These are phyloP conservation scores for Percopsis omiscomaycus DNA, from an alignment of 2,797 vertebrate genomes.

Conservation along the genomic window DNA sequence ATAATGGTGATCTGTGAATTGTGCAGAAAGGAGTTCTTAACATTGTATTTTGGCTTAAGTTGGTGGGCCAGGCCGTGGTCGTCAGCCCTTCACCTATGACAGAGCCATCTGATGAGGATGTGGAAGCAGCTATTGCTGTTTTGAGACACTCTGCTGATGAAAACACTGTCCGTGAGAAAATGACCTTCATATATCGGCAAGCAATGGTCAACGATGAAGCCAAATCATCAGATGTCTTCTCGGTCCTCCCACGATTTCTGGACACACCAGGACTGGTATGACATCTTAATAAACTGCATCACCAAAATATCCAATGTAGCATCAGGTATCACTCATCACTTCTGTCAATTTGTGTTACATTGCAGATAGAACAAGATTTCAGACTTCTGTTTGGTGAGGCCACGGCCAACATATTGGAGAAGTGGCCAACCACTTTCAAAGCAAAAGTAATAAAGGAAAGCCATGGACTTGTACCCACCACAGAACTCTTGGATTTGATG, in stretches of 20 bases:
- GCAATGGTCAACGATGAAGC: constrained; percentile 33
- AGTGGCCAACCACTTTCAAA: constrained; percentile 24
- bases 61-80: constrained; percentile 32
- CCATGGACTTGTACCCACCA: not conserved
- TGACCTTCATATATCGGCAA: constrained; percentile 30
- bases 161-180: constrained; percentile 28
- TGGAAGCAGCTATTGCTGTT: constrained; percentile 3
- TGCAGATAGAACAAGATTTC: constrained; percentile 17
- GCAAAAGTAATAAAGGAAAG: constrained; percentile 5
- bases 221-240: constrained; percentile 34
- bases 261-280: constrained; percentile 42
- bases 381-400: constrained; percentile 27
- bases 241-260: constrained; percentile 26
- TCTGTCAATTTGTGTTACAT: constrained; percentile 1
- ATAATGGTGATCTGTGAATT: constrained; percentile 11
- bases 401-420: constrained; percentile 32
- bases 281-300: constrained; percentile 22
- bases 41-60: constrained; percentile 14
- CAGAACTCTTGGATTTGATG: constrained; percentile 1
- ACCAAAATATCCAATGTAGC: constrained; percentile 13
- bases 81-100: constrained; percentile 20
- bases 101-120: not conserved
- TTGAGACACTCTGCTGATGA: constrained; percentile 38
- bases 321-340: constrained; percentile 1
- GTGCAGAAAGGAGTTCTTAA: constrained; percentile 10